Percentiles rank a stretch among this genome's conserved stretches.
phyloP scores from a whole-genome alignment of 2,113 vertebrate species.

The Chaetura pelagica region DNA sequence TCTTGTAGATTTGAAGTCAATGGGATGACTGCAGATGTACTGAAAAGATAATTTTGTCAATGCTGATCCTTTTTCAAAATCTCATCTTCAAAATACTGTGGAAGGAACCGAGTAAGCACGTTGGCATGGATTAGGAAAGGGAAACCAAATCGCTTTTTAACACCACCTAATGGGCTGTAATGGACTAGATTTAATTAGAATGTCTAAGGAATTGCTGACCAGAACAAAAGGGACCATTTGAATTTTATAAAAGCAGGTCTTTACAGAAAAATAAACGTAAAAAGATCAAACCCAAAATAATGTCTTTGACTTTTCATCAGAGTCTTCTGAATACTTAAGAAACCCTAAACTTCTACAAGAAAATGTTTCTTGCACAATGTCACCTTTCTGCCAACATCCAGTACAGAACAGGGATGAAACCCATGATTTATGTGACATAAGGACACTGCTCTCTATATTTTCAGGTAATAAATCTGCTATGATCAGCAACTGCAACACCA shows the following conservation, averaged over 20 bases:
- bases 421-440: background rate
- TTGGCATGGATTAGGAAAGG: background rate
- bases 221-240: background rate
- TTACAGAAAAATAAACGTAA: background rate
- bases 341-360: background rate
- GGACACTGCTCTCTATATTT: background rate
- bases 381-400: background rate
- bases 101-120: conserved; percentile 14
- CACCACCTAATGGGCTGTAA: conserved; percentile 12
- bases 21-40: background rate
- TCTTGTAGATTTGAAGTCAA: conserved; percentile 33
- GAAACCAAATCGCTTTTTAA: conserved; percentile 46
- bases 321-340: background rate
- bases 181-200: conserved; percentile 41
- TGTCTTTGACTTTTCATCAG: background rate
- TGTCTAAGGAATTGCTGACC: conserved; percentile 30
- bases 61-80: conserved; percentile 29
- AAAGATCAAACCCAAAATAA: background rate
- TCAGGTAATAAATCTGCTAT: background rate
- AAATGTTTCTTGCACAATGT: background rate
- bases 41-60: conserved; percentile 12
- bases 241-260: background rate
- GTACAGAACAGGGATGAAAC: background rate
- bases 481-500: background rate
- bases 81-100: background rate